phyloP scores from a whole-genome alignment of 2,797 vertebrate species.

The Mus caroli region DNA sequence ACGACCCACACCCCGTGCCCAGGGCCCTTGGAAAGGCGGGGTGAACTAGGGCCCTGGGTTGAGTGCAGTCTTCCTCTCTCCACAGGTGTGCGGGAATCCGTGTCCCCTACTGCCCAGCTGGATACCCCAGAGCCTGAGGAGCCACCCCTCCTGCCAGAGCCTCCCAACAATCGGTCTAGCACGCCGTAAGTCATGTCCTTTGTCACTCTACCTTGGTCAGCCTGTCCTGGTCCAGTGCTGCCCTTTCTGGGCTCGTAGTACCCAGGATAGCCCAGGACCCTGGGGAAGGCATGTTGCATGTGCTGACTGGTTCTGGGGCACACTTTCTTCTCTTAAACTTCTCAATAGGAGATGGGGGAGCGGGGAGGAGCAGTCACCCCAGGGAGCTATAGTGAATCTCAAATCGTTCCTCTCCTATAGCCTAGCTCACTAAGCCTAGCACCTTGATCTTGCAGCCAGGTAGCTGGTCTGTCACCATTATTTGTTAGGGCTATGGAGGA shows the following conservation, averaged over 20 bases:
- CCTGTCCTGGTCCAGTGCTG: not conserved
- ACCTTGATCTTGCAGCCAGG: not conserved
- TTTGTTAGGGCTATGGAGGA: not conserved
- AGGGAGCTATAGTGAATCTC: not conserved
- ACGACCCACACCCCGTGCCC: fast-evolving
- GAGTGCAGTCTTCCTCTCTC: not conserved
- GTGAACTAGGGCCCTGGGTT: fast-evolving
- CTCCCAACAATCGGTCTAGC: conserved; percentile 93
- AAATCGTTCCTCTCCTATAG: not conserved
- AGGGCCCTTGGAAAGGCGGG: fast-evolving
- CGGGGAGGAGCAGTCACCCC: not conserved
- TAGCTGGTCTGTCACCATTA: not conserved
- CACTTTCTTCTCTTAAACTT: not conserved
- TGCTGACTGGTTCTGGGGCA: no score
- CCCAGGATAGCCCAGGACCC: not conserved
- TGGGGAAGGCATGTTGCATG: not conserved
- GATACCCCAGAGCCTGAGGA: conserved; percentile 91
- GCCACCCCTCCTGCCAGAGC: conserved; percentile 94
- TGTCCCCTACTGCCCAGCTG: conserved; percentile 94
- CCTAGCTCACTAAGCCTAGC: not conserved
- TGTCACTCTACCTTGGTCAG: not conserved
- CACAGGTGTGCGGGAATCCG: conserved; percentile 96
- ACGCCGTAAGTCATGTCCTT: conserved; percentile 90
- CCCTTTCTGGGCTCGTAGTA: no score
- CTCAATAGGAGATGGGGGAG: not conserved